These are phyloP conservation scores for Tursiops truncatus DNA, from an alignment of 2,113 vertebrate genomes.

Conservation along the genomic window DNA sequence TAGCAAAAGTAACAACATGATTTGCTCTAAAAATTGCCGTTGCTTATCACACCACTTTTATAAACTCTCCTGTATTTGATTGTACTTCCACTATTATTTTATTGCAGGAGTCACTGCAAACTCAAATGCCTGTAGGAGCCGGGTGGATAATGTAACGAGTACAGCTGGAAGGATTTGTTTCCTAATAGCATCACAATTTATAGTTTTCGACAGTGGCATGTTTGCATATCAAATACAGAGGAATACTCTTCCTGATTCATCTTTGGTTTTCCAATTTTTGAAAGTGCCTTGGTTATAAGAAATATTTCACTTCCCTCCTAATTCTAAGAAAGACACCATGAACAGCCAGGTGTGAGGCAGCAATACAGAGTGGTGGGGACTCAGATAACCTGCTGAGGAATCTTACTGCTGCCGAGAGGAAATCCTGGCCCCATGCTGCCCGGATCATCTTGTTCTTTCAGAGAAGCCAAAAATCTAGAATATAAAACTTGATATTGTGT, in stretches of 20 bases:
- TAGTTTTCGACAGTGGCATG: neutral
- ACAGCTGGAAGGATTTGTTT: neutral
- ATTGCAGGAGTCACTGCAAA: neutral
- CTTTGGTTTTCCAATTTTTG: slow-evolving; percentile 30
- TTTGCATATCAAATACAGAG: neutral
- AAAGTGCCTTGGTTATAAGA: neutral
- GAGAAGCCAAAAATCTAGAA: neutral
- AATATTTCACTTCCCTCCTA: neutral
- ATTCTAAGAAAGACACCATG: neutral
- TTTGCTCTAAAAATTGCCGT: slow-evolving; percentile 2
- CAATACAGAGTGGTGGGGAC: neutral
- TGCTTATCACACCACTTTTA: slow-evolving; percentile 11
- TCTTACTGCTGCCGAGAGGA: neutral
- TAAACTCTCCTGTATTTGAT: neutral
- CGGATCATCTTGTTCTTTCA: neutral
- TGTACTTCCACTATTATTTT: neutral
- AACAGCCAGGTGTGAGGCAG: neutral
- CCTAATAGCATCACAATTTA: neutral
- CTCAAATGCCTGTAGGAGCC: neutral
- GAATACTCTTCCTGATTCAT: neutral
- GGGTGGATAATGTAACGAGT: neutral
- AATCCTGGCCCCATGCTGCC: neutral
- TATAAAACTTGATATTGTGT: neutral
- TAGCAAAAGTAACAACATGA: slow-evolving; percentile 24
- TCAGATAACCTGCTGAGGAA: neutral